Evolutionary conservation across 2,113 vertebrate genomes (phyloP), one percentile per base, ranked within the genome.

Genomic region (Athene noctua): DNA sequence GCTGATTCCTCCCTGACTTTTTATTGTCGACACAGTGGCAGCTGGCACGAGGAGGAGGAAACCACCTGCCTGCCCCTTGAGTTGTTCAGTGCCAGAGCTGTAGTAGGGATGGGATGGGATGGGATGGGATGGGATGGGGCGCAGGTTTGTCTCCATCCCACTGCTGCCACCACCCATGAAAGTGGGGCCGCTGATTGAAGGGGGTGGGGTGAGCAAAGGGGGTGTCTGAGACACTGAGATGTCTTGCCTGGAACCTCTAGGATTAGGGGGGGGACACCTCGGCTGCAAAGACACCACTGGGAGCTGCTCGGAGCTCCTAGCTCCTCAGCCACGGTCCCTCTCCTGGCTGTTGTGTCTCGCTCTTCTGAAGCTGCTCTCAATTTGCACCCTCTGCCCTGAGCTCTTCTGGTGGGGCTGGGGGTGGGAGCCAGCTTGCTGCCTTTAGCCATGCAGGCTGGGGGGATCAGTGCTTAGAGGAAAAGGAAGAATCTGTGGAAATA

Each of bases 11-110:
- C 18, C 42, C 36, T 29, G 84, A 38, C 26, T 92, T 79, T 78
- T 80, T 4, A 0, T 32, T 78, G 0, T 18, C 1, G 1, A 54
- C 32, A 34, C 52, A 67, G 11, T 0, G 0, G 73, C 79, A 71
- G 87, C 78, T 71, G 67, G 71, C 23, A 16, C 2, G 2, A 51
- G 54, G 79, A 27, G 7, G 59, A 80, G 79, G 86, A 93, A 80
- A 13, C 8, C 71, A 10, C 44, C 6, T 6, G 1, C 17, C 55
- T 54, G 44, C 27, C 46, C 72, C 42, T 36, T 21, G 5, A 11
- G 49, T 11, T 88, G 42, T 51, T 21, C n/a, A 1, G 23, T 8
- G 0, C 10, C 10, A 4, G n/a, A 74, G 84, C 80, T 62, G 63
- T 2, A 17, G n/a, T 0, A 1, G 11, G 57, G 32, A 52, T 44